Evolutionary conservation across 1,140 invertebrate genomes (phyloP).

Genomic region (Idris sp.): DNA sequence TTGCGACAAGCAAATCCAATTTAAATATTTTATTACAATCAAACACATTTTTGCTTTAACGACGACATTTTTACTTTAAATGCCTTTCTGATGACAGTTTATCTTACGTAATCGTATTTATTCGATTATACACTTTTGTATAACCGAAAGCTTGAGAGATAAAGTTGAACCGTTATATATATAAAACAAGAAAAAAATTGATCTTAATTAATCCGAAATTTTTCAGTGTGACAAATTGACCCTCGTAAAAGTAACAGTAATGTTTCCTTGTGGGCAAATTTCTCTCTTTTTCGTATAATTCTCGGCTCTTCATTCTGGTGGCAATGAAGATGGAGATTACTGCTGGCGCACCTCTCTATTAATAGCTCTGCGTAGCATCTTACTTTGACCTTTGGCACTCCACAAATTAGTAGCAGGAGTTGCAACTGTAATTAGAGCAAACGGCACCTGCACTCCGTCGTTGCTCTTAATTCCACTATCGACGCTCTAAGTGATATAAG

Average conservation of each 20-base stretch:
- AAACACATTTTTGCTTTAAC: slow-evolving; percentile 38
- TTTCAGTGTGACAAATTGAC: too few relatives aligned
- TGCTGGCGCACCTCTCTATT: slow-evolving; percentile 50
- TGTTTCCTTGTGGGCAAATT: slow-evolving; percentile 34
- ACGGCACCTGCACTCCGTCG: slow-evolving; percentile 50
- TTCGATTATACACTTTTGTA: slow-evolving; percentile 1
- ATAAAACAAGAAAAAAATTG: too few relatives aligned
- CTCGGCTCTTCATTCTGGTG: slow-evolving; percentile 36
- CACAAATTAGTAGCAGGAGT: slow-evolving; percentile 60
- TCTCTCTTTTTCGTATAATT: too few relatives aligned
- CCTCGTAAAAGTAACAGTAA: slow-evolving; percentile 9
- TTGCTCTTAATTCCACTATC: slow-evolving; percentile 58
- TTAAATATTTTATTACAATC: slow-evolving; percentile 57
- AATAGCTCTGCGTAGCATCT: slow-evolving; percentile 56
- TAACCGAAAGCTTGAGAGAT: too few relatives aligned
- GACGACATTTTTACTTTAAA: not conserved
- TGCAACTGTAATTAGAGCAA: slow-evolving; percentile 63
- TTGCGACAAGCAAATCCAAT: slow-evolving; percentile 29
- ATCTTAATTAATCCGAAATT: slow-evolving; percentile 11
- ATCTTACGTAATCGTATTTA: slow-evolving; percentile 9
- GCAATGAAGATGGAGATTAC: slow-evolving; percentile 57
- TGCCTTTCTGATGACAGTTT: slow-evolving; percentile 9
- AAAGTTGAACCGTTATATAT: not conserved
- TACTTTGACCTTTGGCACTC: slow-evolving; percentile 61
- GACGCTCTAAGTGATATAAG: slow-evolving; percentile 57